Percentiles rank a stretch among this genome's conserved stretches.
Conservation (phyloP, 2,113 vertebrate species). For the Chitala chitala region DNA sequence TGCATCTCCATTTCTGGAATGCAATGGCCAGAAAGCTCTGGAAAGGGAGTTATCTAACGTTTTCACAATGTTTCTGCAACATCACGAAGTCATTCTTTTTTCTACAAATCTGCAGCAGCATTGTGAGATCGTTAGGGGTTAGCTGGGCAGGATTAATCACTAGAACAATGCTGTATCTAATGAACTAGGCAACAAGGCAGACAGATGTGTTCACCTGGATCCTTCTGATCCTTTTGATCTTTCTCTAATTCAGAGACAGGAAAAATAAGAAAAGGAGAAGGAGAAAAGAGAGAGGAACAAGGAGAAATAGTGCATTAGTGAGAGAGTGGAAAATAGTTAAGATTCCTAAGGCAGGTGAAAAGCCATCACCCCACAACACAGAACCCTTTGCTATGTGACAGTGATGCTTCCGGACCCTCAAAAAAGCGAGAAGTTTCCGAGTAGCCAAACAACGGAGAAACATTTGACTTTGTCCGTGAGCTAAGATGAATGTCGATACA, state of each 20-base stretch:
- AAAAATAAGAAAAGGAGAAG: constrained; percentile 30
- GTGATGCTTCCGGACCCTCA: constrained; percentile 65
- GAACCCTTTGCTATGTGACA: constrained; percentile 53
- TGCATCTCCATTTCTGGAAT: constrained; percentile 69
- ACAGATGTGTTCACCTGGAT: constrained; percentile 85
- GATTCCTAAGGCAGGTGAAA: constrained; percentile 40
- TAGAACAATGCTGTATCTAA: constrained; percentile 64
- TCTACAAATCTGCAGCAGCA: constrained; percentile 26
- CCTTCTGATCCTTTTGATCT: constrained; percentile 69
- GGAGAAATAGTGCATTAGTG: constrained; percentile 53
- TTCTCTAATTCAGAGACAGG: constrained; percentile 70
- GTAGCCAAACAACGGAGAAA: constrained; percentile 59
- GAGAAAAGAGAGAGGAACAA: constrained; percentile 65
- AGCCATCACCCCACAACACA: constrained; percentile 61
- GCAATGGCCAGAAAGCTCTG: constrained; percentile 57
- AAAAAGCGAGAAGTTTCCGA: constrained; percentile 55
- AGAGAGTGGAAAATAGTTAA: constrained; percentile 10
- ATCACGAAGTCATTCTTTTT: constrained; percentile 6
- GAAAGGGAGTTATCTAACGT: constrained; percentile 26
- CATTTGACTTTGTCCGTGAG: constrained; percentile 23
- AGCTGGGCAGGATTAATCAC: constrained; percentile 52
- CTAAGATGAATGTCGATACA: constrained; percentile 47
- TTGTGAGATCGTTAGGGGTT: constrained; percentile 39
- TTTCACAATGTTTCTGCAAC: constrained; percentile 43
- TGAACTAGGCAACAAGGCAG: constrained; percentile 76